Conservation (phyloP, 1,140 invertebrate genomes). For the Archivesica marissinica region DNA sequence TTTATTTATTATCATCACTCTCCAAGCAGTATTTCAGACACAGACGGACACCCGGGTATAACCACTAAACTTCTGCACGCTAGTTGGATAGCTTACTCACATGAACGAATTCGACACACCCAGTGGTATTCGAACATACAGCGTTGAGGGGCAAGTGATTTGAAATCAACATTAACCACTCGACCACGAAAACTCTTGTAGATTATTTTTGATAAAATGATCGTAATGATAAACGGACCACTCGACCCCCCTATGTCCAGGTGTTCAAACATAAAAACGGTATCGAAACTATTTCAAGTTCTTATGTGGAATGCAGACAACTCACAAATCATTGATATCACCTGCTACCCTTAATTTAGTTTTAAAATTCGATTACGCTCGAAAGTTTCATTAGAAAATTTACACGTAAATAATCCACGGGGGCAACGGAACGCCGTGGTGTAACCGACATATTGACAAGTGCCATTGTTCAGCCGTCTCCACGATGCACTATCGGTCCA, state of each 20-base stretch:
- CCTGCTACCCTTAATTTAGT: slow-evolving; percentile 58
- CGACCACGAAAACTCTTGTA: no score
- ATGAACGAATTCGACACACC: no score
- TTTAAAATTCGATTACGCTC: slow-evolving; percentile 65
- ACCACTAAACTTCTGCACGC: no score
- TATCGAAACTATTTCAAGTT: slow-evolving; percentile 52
- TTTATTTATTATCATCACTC: no score
- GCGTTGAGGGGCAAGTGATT: no score
- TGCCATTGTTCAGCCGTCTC: slow-evolving; percentile 15
- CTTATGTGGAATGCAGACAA: slow-evolving; percentile 40
- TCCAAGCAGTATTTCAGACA: no score
- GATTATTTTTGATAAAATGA: slow-evolving; percentile 26
- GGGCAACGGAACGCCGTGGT: slow-evolving; percentile 9
- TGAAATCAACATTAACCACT: no score
- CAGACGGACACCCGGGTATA: no score
- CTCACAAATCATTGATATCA: slow-evolving; percentile 48
- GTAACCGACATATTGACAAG: slow-evolving; percentile 41
- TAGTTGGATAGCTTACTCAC: no score
- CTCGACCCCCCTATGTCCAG: slow-evolving; percentile 30
- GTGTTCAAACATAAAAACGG: slow-evolving; percentile 33
- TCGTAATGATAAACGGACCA: background rate
- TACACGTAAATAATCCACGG: slow-evolving; percentile 46
- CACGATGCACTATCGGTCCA: background rate
- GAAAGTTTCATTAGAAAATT: slow-evolving; percentile 37
- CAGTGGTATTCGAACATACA: no score